These are phyloP conservation scores for Halcyon malimbica DNA, from an alignment of 2,113 vertebrate genomes.

Conservation along the genomic window DNA sequence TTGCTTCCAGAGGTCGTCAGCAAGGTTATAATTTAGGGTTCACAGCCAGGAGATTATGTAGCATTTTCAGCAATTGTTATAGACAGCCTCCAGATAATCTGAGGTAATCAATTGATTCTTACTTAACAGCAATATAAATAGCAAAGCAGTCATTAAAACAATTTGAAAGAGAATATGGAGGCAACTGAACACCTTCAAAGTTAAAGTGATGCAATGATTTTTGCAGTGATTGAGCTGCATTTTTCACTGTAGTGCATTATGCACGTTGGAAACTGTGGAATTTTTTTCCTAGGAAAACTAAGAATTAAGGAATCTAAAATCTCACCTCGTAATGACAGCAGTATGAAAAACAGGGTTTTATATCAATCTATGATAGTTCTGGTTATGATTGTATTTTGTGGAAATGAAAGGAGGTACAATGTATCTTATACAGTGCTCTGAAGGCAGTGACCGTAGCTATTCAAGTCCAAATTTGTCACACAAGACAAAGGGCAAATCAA, in stretches of 20 bases:
- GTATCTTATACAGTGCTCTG: background rate
- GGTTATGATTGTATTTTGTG: background rate
- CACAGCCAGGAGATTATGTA: background rate
- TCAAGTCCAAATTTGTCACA: background rate
- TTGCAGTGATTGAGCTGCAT: background rate
- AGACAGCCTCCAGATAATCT: background rate
- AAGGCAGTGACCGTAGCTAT: background rate
- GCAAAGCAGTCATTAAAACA: background rate
- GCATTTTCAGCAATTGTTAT: background rate
- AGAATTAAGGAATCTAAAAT: background rate
- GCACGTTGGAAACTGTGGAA: background rate
- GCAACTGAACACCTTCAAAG: background rate
- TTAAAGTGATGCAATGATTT: background rate
- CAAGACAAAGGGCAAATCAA: slow-evolving; percentile 24
- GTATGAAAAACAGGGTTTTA: background rate
- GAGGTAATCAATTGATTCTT: background rate
- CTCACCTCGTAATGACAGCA: background rate
- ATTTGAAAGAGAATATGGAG: background rate
- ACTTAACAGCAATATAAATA: background rate
- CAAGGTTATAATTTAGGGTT: background rate
- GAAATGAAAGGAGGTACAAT: background rate
- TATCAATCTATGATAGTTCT: background rate
- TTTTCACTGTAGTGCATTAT: background rate
- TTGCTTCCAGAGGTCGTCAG: background rate
- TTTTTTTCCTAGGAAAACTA: background rate